Conservation (phyloP, 2,797 vertebrate genomes). For the Bothrops alternatus region DNA sequence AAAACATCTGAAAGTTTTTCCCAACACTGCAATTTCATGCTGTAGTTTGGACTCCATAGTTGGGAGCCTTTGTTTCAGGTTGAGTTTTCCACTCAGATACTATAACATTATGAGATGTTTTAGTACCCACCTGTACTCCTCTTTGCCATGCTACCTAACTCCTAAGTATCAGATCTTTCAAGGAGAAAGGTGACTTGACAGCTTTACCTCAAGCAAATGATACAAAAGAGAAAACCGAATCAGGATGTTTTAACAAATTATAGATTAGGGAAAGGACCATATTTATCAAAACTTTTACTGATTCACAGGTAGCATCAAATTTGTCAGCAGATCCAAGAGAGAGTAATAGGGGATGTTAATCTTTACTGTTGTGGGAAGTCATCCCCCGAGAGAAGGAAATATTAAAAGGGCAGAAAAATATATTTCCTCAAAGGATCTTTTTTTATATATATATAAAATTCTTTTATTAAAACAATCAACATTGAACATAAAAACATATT, state of each 20-base stretch:
- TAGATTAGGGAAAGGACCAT: background rate
- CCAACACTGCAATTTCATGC: too few relatives aligned
- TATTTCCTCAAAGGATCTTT: too few relatives aligned
- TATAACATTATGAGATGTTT: background rate
- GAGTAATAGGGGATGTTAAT: background rate
- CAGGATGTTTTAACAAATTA: background rate
- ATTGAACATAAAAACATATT: too few relatives aligned
- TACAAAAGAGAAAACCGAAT: background rate
- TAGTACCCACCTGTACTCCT: background rate
- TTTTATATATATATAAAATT: too few relatives aligned
- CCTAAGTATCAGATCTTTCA: background rate
- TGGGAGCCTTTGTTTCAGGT: background rate
- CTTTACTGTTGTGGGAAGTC: too few relatives aligned
- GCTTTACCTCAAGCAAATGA: background rate
- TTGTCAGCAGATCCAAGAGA: background rate
- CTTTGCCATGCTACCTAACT: background rate
- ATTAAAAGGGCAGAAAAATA: too few relatives aligned
- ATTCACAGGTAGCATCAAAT: background rate
- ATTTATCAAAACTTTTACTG: background rate
- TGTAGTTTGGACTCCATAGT: background rate
- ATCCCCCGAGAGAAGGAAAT: too few relatives aligned
- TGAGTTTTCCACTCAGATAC: background rate
- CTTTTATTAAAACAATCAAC: too few relatives aligned
- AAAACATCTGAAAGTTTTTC: too few relatives aligned
- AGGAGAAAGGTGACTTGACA: background rate